Evolutionary conservation across 2,797 vertebrate species (phyloP), one percentile per base, ranked within the genome.

Genomic region (Myripristis jacobus): DNA sequence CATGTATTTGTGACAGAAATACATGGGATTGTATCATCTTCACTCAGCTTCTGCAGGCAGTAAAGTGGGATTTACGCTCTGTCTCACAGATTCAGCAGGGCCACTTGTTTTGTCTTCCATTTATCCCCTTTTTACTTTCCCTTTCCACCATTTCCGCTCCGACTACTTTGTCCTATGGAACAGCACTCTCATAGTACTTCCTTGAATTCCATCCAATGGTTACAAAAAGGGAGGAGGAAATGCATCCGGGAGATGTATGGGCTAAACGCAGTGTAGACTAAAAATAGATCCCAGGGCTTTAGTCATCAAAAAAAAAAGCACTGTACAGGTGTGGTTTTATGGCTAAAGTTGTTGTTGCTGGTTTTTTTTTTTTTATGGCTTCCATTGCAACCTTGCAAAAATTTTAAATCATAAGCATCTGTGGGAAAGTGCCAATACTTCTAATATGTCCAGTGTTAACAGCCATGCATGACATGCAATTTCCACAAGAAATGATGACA

Each of bases 121-220:
- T 94, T 88, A 94, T 93, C 60, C 92, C 75, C 13, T 92, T 78
- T 87, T 94, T 92, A 79, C 92, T 89, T 77, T 91, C 94, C 79
- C 92, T 94, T 50, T 94, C 91, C 38, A 91, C 92, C 55, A 79
- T 92, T 91, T 92, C 93, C 80, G 88, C 92, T 88, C 89, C 94
- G 87, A 94, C 93, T 84, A 94, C 93, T 86, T 83, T 92, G 21
- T 92, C 92, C 87, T 92, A 89, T 93, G 92, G 90, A 94, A 94
- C 85, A 93, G 90, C 34, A 93, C 91, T 53, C 95, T 94, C 89
- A 78, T 29, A 76, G 67, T 92, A 47, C 93, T 94, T 94, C 94
- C 87, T 72, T 92, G 91, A 94, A 95, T 94, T 86, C 94, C 90
- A 82, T 95, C 95, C 25, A 95, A 87, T 1, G 92, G 66, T 93